These are phyloP conservation scores for Colaptes auratus DNA, from an alignment of 2,113 vertebrate species.

Conservation along the genomic window DNA sequence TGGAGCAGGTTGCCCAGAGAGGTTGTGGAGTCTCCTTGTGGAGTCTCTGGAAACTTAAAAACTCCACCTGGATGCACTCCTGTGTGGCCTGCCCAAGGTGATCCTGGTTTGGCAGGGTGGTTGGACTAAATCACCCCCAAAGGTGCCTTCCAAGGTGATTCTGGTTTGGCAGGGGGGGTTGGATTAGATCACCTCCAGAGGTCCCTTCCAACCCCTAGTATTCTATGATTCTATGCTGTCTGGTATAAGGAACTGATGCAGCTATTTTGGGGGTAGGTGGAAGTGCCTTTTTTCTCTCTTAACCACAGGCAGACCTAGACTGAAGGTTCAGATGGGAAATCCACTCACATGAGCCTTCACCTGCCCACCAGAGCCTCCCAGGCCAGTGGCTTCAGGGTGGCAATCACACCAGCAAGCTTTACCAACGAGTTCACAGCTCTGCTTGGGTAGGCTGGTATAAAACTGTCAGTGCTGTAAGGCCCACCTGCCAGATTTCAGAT, in stretches of 20 bases:
- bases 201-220: no score
- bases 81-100: no score
- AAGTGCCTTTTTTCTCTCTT: neutral
- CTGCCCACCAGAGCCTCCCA: neutral
- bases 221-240: neutral
- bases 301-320: neutral
- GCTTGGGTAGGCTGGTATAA: neutral
- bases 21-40: no score
- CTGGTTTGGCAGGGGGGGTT: no score
- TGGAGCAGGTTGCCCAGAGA: no score
- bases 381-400: neutral
- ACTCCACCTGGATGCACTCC: no score
- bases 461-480: neutral
- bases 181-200: no score
- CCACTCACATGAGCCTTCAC: neutral
- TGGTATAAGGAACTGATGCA: neutral
- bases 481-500: neutral
- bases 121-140: no score
- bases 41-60: no score
- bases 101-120: no score
- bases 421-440: neutral
- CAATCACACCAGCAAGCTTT: neutral
- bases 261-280: neutral
- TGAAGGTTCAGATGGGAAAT: accelerated
- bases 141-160: no score